Evolutionary conservation across 2,113 vertebrate species (phyloP).

Genomic region (Chaetodon trifascialis): DNA sequence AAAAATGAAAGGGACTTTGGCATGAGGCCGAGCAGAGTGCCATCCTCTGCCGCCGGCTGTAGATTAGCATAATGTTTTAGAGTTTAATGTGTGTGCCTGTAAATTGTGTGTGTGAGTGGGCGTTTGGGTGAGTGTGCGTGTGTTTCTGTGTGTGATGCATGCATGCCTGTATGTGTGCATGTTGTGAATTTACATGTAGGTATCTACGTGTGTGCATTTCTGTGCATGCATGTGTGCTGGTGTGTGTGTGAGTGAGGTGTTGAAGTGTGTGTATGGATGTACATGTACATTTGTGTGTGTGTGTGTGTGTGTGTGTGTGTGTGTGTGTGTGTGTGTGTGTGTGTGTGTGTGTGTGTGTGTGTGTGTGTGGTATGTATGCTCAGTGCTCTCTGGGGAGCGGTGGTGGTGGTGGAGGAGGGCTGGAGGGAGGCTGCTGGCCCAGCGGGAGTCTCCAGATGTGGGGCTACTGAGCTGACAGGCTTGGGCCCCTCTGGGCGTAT

Average conservation of each 20-base stretch:
- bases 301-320: conserved; percentile 26
- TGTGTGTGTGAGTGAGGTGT: conserved; percentile 7
- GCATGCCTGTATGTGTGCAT: not conserved
- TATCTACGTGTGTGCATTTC: conserved; percentile 4
- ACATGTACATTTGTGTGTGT: not conserved
- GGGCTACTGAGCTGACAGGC: conserved; percentile 83
- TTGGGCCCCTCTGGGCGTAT: conserved; percentile 80
- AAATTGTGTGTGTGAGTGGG: conserved; percentile 44
- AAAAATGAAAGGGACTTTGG: conserved; percentile 82
- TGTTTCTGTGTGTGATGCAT: not conserved
- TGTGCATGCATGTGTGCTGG: no score
- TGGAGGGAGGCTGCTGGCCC: conserved; percentile 74
- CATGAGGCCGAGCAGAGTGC: conserved; percentile 75
- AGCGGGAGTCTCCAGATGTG: conserved; percentile 87
- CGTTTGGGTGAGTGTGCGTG: conserved; percentile 19
- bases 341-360: conserved; percentile 10
- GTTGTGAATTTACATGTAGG: conserved; percentile 8
- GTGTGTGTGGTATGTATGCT: conserved; percentile 51
- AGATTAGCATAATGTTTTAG: conserved; percentile 80
- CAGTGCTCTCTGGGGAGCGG: conserved; percentile 67
- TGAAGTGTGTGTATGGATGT: conserved; percentile 20
- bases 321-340: not conserved
- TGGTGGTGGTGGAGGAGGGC: conserved; percentile 62
- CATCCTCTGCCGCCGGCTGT: conserved; percentile 71
- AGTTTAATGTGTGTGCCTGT: conserved; percentile 64